Evolutionary conservation across 2,113 vertebrate species (phyloP), one percentile per base, ranked within the genome.

Genomic region (Stercorarius parasiticus): DNA sequence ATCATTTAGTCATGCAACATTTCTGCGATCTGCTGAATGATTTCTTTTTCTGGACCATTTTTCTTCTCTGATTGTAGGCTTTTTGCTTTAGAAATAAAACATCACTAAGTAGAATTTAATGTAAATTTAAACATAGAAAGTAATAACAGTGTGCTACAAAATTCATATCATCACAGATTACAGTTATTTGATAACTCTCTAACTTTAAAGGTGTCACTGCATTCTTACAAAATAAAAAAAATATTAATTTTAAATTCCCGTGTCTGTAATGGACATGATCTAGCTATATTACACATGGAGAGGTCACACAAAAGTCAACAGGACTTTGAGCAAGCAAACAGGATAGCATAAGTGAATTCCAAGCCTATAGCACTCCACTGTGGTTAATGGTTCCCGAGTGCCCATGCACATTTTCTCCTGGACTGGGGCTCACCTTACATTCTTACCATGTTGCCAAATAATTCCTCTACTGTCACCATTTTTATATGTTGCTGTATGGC

Each of bases 1-100:
- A 95, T 95, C 38, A 94, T 96, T 96, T 71, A 94, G 92, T 95
- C 96, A 96, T 45, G 72, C 93, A 97, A 95, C 86, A 94, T 74
- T 97, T 94, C 91, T 67, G 61, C 0, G 4, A 86, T 93, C 83
- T 97, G 82, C 85, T 82, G 86, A 97, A 95, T 67, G 56, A 94
- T 89, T 96, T 92, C 90, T 93, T 97, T 95, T 86, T 62, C 81
- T 96, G 78, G 53, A 84, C 96, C 58, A 73, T 93, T 93, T 88
- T 95, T 64, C n/a, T 84, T 86, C 67, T 50, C 82, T 32, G 53
- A 92, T 27, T 74, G 64, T 32, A 88, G 72, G 52, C 64, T 83
- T 93, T 92, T 90, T 83, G 45, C 32, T 82, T 96, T n/a, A 79
- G 88, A 95, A 96, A 95, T 93, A 92, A 94, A 88, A 77, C 59